Conservation (phyloP, 1,140 invertebrate genomes). For the Bombus waltoni region DNA sequence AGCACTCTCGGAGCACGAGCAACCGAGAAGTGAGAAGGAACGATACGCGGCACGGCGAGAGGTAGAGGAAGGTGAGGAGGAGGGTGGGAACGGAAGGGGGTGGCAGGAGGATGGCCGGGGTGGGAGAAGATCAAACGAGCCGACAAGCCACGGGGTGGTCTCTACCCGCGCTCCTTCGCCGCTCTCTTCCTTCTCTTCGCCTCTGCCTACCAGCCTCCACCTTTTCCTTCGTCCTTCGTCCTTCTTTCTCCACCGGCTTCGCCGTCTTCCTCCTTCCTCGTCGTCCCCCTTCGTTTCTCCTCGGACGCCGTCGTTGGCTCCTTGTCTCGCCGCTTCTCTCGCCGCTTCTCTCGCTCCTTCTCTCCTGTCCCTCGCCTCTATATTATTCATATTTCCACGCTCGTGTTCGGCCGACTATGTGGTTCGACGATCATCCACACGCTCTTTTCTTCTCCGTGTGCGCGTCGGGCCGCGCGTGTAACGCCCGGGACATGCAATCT, state of each 20-base stretch:
- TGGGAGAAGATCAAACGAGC: slow-evolving; percentile 83
- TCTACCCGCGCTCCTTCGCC: slow-evolving; percentile 75
- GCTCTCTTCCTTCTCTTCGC: slow-evolving; percentile 63
- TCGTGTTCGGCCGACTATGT: slow-evolving; percentile 74
- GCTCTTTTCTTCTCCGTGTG: slow-evolving; percentile 26
- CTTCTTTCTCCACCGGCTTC: background rate
- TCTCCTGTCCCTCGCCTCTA: slow-evolving; percentile 73
- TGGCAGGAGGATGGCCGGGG: slow-evolving; percentile 62
- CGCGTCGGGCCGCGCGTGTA: slow-evolving; percentile 27
- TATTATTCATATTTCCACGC: slow-evolving; percentile 82
- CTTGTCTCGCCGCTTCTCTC: background rate
- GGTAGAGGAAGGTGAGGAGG: slow-evolving; percentile 52
- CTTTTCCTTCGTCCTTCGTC: slow-evolving; percentile 33
- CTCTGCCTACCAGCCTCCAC: slow-evolving; percentile 63
- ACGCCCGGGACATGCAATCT: slow-evolving; percentile 52
- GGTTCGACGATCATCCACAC: slow-evolving; percentile 69
- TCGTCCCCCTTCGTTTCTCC: slow-evolving; percentile 32
- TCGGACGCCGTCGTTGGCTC: background rate
- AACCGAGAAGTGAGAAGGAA: slow-evolving; percentile 24
- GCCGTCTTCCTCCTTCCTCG: background rate
- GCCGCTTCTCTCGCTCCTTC: slow-evolving; percentile 17
- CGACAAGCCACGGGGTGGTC: slow-evolving; percentile 83
- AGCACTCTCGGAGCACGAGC: slow-evolving; percentile 2
- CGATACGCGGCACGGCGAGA: slow-evolving; percentile 45
- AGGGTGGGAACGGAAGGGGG: slow-evolving; percentile 64